phyloP scores from a whole-genome alignment of 2,113 vertebrate genomes.

The Nesoenas mayeri region DNA sequence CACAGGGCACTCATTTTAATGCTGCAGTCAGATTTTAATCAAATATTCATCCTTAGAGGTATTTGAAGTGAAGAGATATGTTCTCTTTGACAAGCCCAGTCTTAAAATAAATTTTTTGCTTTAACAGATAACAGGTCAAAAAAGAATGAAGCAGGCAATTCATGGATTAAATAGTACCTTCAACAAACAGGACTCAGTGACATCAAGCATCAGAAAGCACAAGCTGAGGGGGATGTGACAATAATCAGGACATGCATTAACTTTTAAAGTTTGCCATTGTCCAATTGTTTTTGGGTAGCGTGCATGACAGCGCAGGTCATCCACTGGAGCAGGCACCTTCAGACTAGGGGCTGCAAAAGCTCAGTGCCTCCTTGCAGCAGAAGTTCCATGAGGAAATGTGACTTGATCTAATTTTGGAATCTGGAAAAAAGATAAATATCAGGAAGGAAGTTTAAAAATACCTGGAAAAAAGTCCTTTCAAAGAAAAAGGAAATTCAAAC shows the following conservation, averaged over 20 bases:
- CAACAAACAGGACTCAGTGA: not conserved
- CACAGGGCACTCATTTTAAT: slow-evolving; percentile 33
- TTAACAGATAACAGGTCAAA: slow-evolving; percentile 32
- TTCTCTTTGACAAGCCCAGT: slow-evolving; percentile 11
- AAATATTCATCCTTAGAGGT: slow-evolving; percentile 1
- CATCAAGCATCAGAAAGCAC: slow-evolving; percentile 35
- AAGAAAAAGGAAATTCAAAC: slow-evolving; percentile 47
- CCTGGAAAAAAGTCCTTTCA: slow-evolving; percentile 21
- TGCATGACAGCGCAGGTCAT: slow-evolving; percentile 37
- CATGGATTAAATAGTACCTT: slow-evolving; percentile 8
- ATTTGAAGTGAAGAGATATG: not conserved
- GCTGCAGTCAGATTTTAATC: slow-evolving; percentile 48
- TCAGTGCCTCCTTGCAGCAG: slow-evolving; percentile 59
- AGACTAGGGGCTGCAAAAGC: slow-evolving; percentile 61
- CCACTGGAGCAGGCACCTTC: slow-evolving; percentile 54
- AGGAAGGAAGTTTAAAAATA: slow-evolving; percentile 65
- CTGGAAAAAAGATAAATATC: slow-evolving; percentile 67
- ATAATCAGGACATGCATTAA: slow-evolving; percentile 30
- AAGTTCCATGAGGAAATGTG: slow-evolving; percentile 62
- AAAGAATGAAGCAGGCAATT: not conserved
- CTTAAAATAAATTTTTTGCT: slow-evolving; percentile 20
- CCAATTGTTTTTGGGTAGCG: slow-evolving; percentile 17
- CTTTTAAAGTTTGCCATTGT: slow-evolving; percentile 54
- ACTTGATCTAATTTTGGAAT: slow-evolving; percentile 70
- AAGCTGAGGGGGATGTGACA: not conserved